A percentile compares a stretch with the other conserved stretches of the same genome.
Conservation (phyloP, 2,113 vertebrate species). For the Nettapus auritus region DNA sequence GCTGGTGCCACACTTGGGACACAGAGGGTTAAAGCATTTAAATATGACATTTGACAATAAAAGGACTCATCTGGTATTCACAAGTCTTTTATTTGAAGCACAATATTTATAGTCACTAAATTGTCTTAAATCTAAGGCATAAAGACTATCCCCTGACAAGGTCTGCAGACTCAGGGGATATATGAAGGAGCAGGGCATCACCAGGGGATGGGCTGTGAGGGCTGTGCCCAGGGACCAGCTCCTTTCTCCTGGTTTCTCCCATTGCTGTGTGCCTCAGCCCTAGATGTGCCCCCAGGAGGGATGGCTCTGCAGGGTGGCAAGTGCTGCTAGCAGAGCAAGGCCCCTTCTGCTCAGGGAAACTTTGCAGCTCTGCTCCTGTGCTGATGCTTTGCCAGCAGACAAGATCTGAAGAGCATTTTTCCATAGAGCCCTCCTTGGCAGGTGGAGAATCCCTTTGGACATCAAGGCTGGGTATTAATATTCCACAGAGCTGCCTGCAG, state of each 20-base stretch:
- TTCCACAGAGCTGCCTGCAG: not conserved
- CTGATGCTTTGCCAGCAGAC: not conserved
- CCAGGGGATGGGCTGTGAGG: not conserved
- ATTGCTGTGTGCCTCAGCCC: not conserved
- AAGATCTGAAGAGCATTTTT: not conserved
- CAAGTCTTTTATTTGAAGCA: slow-evolving; percentile 40
- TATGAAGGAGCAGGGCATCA: not conserved
- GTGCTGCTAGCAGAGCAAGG: not conserved
- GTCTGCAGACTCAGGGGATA: not conserved
- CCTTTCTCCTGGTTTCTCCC: not conserved
- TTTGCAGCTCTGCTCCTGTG: not conserved
- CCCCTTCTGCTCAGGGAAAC: not conserved
- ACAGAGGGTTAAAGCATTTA: not conserved
- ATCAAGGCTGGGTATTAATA: fast-evolving
- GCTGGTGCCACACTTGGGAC: not conserved
- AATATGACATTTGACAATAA: slow-evolving; percentile 27
- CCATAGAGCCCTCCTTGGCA: not conserved
- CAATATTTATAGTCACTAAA: slow-evolving; percentile 40
- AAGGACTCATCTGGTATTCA: not conserved
- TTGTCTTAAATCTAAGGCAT: not conserved
- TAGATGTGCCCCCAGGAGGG: not conserved
- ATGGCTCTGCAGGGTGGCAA: not conserved
- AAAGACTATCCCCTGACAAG: slow-evolving; percentile 19
- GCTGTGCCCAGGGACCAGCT: not conserved
- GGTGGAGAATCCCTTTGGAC: not conserved